These are phyloP conservation scores for Lypha dubia DNA, from an alignment of 2,888 invertebrate species.

Conservation along the genomic window DNA sequence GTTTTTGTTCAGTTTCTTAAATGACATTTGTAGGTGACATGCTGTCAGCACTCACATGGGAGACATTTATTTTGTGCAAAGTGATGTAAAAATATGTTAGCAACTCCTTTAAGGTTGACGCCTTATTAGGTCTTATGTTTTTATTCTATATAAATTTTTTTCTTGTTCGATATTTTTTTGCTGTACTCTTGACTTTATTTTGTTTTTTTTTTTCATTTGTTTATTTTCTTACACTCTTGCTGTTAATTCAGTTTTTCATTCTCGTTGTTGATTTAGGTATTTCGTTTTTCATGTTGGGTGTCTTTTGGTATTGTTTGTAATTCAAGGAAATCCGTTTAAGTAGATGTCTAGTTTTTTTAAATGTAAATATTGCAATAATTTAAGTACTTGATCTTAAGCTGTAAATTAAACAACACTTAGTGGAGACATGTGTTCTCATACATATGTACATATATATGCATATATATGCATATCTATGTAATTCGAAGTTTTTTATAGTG, in stretches of 20 bases:
- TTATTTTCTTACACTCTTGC: constrained; percentile 33
- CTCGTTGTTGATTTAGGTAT: constrained; percentile 10
- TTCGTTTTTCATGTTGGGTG: constrained; percentile 65
- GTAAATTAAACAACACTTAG: constrained; percentile 70
- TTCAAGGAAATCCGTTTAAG: constrained; percentile 72
- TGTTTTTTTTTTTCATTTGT: constrained; percentile 10
- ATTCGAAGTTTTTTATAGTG: neutral
- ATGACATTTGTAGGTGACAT: constrained; percentile 79
- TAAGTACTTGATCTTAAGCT: constrained; percentile 72
- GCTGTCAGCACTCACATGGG: constrained; percentile 80
- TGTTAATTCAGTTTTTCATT: constrained; percentile 46
- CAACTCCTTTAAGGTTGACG: constrained; percentile 73
- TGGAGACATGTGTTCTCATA: constrained; percentile 56
- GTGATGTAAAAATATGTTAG: constrained; percentile 69
- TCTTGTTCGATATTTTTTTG: constrained; percentile 36
- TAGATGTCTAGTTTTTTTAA: constrained; percentile 68
- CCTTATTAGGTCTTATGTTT: constrained; percentile 71
- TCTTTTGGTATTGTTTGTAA: constrained; percentile 64
- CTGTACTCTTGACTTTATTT: constrained; percentile 17
- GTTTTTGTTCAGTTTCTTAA: constrained; percentile 67
- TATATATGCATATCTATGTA: too few relatives aligned
- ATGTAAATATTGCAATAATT: constrained; percentile 69
- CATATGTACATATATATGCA: too few relatives aligned
- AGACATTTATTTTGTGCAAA: constrained; percentile 77
- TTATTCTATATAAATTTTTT: constrained; percentile 32